A percentile compares a stretch with the other conserved stretches of the same genome.
These are phyloP conservation scores for Mythimna loreyi DNA, from an alignment of 2,888 invertebrate genomes.

Conservation along the genomic window DNA sequence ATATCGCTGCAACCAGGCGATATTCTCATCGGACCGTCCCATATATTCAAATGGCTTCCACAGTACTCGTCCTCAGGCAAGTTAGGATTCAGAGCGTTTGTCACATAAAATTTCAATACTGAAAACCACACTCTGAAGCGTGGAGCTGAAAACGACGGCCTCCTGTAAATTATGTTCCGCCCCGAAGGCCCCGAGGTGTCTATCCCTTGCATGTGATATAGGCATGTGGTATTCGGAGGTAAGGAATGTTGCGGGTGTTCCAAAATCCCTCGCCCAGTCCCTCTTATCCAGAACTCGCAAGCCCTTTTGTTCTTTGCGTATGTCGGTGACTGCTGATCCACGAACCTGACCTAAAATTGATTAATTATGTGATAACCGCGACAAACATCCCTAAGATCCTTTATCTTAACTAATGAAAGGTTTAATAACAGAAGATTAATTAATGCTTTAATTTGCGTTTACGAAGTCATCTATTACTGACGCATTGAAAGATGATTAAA, in stretches of 20 bases:
- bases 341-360: slow-evolving; percentile 94
- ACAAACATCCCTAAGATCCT: slow-evolving; percentile 62
- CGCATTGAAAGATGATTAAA: neutral
- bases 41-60: slow-evolving; percentile 95
- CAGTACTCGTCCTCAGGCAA: slow-evolving; percentile 94
- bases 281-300: slow-evolving; percentile 96
- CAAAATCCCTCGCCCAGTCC: slow-evolving; percentile 94
- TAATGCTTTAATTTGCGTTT: slow-evolving; percentile 14
- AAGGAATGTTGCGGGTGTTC: slow-evolving; percentile 96
- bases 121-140: slow-evolving; percentile 96
- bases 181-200: slow-evolving; percentile 91
- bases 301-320: slow-evolving; percentile 96
- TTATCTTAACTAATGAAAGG: slow-evolving; percentile 62
- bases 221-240: slow-evolving; percentile 96
- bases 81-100: slow-evolving; percentile 92
- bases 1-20: slow-evolving; percentile 95
- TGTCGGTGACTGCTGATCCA: slow-evolving; percentile 95
- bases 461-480: neutral
- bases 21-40: slow-evolving; percentile 96
- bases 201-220: slow-evolving; percentile 94
- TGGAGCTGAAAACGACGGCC: slow-evolving; percentile 91
- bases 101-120: slow-evolving; percentile 96
- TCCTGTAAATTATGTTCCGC: slow-evolving; percentile 89
- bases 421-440: slow-evolving; percentile 43
- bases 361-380: slow-evolving; percentile 72